A percentile compares a stretch with the other conserved stretches of the same genome.
Conservation (phyloP, 2,113 vertebrate genomes). For the Mustelus asterias region DNA sequence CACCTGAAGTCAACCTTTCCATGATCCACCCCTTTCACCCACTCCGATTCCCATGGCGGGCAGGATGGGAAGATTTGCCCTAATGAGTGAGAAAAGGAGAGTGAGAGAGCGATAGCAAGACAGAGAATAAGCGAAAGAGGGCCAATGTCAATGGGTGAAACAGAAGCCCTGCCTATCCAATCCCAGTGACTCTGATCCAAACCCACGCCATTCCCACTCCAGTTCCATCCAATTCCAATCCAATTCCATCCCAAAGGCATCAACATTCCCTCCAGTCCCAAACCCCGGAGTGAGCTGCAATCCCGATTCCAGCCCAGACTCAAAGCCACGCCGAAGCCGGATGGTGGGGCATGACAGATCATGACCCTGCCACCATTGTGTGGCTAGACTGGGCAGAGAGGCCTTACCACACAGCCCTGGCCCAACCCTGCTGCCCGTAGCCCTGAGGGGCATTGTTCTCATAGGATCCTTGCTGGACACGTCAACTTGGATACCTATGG, state of each 20-base stretch:
- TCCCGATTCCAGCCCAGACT: background rate
- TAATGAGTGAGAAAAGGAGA: background rate
- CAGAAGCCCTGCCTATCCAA: background rate
- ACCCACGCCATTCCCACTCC: background rate
- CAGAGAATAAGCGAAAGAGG: background rate
- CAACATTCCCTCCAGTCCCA: background rate
- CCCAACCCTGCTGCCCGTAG: too few species aligned
- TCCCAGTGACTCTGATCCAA: background rate
- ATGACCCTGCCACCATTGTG: too few species aligned
- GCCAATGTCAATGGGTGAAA: background rate
- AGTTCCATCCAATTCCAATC: background rate
- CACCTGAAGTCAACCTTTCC: too few species aligned
- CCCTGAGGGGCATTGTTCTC: background rate
- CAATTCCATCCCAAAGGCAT: background rate
- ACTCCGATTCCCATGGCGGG: too few species aligned
- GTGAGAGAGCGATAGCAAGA: background rate
- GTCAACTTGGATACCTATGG: background rate
- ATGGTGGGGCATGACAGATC: slow-evolving; percentile 1
- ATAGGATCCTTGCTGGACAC: background rate
- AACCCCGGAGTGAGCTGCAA: too few species aligned
- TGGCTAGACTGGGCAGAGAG: too few species aligned
- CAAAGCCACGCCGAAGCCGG: slow-evolving; percentile 54
- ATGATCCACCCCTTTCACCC: too few species aligned
- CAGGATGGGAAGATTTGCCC: too few species aligned
- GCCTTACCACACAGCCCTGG: too few species aligned